Percentiles rank a stretch among this genome's conserved stretches.
Conservation (phyloP, 1,140 invertebrate species). For the Neodiprion virginianus region DNA sequence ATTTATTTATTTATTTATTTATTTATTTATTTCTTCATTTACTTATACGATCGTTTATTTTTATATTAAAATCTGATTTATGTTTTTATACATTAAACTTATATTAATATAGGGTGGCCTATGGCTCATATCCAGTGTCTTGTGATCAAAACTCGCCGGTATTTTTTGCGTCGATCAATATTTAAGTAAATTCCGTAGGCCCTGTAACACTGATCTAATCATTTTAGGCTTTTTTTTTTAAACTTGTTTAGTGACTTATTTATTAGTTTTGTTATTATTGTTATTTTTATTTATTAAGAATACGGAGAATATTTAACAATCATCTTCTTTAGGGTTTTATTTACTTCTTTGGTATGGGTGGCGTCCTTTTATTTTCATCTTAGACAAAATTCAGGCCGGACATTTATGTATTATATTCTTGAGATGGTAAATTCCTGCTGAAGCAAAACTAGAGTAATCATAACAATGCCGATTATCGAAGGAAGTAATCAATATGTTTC, state of each 20-base stretch:
- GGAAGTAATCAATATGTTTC: no score
- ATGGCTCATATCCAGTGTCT: not conserved
- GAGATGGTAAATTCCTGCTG: no score
- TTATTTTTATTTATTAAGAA: not conserved
- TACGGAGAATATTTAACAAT: not conserved
- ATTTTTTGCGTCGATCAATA: not conserved
- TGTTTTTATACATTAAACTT: slow-evolving; percentile 26
- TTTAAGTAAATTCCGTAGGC: not conserved
- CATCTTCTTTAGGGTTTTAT: not conserved
- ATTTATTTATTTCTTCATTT: not conserved
- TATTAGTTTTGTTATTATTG: not conserved
- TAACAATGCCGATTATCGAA: no score
- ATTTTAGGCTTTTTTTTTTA: not conserved
- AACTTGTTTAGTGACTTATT: not conserved
- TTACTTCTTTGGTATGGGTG: not conserved
- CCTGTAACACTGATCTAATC: not conserved
- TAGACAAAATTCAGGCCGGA: slow-evolving; percentile 12
- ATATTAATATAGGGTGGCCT: not conserved
- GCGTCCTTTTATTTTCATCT: not conserved
- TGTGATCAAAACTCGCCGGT: not conserved
- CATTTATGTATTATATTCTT: not conserved
- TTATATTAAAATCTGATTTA: slow-evolving; percentile 14
- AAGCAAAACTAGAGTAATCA: no score
- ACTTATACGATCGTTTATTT: not conserved
- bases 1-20: not conserved